Conservation (phyloP, 2,888 invertebrate species). For the Aquatica leii region DNA sequence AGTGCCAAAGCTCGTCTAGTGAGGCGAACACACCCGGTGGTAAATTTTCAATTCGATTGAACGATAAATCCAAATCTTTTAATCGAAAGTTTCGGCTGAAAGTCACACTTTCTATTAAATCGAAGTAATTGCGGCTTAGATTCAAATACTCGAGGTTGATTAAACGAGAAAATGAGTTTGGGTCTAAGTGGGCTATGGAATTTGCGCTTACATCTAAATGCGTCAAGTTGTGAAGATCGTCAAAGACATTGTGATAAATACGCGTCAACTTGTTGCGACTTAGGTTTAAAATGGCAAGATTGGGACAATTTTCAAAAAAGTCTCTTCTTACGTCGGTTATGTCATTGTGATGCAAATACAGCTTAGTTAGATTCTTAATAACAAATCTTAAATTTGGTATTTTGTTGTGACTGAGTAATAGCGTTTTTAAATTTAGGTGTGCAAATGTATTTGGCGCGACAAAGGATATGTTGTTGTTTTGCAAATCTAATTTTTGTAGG, state of each 20-base stretch:
- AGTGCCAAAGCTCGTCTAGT: slow-evolving; percentile 11
- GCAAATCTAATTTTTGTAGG: slow-evolving; percentile 17
- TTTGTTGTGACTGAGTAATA: slow-evolving; percentile 18
- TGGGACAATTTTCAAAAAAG: background rate
- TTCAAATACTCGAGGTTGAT: slow-evolving; percentile 13
- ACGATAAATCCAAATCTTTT: slow-evolving; percentile 16
- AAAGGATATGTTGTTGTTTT: slow-evolving; percentile 13
- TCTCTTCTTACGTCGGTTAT: background rate
- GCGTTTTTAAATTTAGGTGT: slow-evolving; percentile 16
- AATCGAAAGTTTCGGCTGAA: slow-evolving; percentile 23
- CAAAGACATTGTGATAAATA: slow-evolving; percentile 10
- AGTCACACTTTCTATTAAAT: background rate
- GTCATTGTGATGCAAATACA: slow-evolving; percentile 18
- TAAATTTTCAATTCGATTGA: slow-evolving; percentile 12
- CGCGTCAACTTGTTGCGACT: slow-evolving; percentile 13
- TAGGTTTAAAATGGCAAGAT: slow-evolving; percentile 13
- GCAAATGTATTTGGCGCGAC: slow-evolving; percentile 1
- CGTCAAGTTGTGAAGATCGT: slow-evolving; percentile 1
- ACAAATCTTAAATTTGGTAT: slow-evolving; percentile 6
- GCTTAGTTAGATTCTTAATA: background rate
- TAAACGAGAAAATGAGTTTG: slow-evolving; percentile 13
- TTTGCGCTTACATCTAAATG: slow-evolving; percentile 16
- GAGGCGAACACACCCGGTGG: slow-evolving; percentile 22
- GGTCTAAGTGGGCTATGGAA: slow-evolving; percentile 4
- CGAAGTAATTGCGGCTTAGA: slow-evolving; percentile 14